Evolutionary conservation across 2,113 vertebrate genomes (phyloP), one percentile per base, ranked within the genome.

Genomic region (Solea solea): DNA sequence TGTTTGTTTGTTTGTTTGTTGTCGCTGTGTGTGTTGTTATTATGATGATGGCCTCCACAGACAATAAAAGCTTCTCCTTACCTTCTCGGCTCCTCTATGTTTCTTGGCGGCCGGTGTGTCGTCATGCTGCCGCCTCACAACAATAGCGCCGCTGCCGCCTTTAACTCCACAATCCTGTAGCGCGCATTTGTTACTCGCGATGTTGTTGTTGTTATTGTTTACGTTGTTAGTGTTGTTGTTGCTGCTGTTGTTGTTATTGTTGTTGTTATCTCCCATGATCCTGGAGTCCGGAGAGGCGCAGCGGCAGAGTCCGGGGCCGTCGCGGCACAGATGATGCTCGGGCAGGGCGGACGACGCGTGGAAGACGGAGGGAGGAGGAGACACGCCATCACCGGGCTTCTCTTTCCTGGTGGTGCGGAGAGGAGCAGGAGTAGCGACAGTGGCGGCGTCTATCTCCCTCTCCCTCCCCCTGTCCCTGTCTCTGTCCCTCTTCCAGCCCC

Each of bases 81-180:
- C 95, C 95, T 97, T 97, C 91, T 98, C 96, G 54, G 95, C 95
- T 94, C 95, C 95, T 93, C 96, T 94, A 93, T 95, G 93, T 77
- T 95, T 97, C 95, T 96, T 96, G 82, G 94, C 94, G 83, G 94
- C 95, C 90, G 95, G 92, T 80, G 95, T 93, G 72, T 96, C 96
- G 86, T 96, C 96, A 87, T 95, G 85, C 83, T 95, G 84, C 87
- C 93, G 93, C 86, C 94, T 90, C 73, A 94, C 94, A 93, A 96
- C 93, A 93, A 95, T 74, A 94, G 95, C 94, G 91, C 93, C 94
- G 75, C 95, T 94, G 94, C 87, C 78, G 81, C 94, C 94, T 90
- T 95, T 85, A 52, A 50, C 69, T 61, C 83, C 84, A 92, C 95
- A 94, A 92, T 97, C 96, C 88, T 90, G 92, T 76, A 48, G 90